Evolutionary conservation across 2,113 vertebrate genomes (phyloP).

Genomic region (Syrrhaptes paradoxus): DNA sequence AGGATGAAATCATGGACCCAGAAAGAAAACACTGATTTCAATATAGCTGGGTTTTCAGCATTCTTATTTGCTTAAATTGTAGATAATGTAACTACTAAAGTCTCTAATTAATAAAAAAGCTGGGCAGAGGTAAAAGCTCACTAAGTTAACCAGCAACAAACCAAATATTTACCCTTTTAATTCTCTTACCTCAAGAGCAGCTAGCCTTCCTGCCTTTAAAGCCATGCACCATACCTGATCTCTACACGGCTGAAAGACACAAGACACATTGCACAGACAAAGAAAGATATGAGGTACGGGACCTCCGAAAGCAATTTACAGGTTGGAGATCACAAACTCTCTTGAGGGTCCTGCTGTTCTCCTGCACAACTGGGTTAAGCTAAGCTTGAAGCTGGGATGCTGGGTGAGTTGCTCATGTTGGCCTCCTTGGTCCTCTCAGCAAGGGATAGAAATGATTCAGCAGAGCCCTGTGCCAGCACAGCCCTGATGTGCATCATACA

Average conservation of each 20-base stretch:
- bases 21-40: neutral
- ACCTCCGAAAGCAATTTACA: neutral
- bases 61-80: neutral
- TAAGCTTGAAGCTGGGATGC: neutral
- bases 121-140: neutral
- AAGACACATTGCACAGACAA: neutral
- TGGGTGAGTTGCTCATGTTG: neutral
- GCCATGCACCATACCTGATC: neutral
- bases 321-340: neutral
- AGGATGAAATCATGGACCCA: neutral
- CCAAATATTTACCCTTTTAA: neutral
- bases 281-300: accelerated
- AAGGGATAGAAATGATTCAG: neutral
- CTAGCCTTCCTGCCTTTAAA: neutral
- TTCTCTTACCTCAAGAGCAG: neutral
- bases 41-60: neutral
- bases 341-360: neutral
- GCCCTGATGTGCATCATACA: neutral
- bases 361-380: neutral
- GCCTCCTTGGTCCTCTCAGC: neutral
- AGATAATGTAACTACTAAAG: neutral
- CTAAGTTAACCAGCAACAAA: neutral
- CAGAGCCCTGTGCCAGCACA: neutral
- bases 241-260: neutral
- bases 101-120: neutral